These are phyloP conservation scores for Neopelma chrysocephalum DNA, from an alignment of 2,797 vertebrate species.

Conservation along the genomic window DNA sequence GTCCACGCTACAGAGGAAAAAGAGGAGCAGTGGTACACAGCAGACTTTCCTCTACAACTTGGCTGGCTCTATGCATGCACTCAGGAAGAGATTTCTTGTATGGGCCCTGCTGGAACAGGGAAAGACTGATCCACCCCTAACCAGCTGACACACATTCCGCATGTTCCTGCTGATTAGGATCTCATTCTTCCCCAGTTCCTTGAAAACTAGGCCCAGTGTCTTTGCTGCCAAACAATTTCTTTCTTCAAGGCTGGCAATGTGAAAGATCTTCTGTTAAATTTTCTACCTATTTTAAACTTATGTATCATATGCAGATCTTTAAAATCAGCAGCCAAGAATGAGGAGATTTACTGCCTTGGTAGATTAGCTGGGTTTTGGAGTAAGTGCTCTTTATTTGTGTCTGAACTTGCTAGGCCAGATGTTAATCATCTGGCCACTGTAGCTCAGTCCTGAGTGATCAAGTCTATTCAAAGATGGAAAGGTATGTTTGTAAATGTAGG, in stretches of 20 bases:
- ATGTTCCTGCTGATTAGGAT: not conserved
- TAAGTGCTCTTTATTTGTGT: not conserved
- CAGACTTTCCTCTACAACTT: not conserved
- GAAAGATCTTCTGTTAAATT: not conserved
- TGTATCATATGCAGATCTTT: not conserved
- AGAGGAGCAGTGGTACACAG: not conserved
- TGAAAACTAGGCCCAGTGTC: not conserved
- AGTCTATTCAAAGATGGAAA: not conserved
- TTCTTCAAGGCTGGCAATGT: not conserved
- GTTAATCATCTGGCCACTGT: not conserved
- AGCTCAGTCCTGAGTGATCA: not conserved
- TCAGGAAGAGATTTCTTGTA: not conserved
- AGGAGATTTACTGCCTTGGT: not conserved
- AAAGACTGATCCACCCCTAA: not conserved
- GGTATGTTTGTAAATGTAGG: not conserved
- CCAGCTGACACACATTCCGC: not conserved
- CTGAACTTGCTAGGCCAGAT: not conserved
- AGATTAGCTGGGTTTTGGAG: not conserved
- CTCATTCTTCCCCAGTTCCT: accelerated
- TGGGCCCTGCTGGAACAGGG: not conserved
- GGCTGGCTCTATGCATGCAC: accelerated
- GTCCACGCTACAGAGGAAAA: not conserved
- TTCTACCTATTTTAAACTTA: not conserved
- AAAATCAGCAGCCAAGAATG: not conserved
- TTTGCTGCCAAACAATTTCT: not conserved